Evolutionary conservation across 2,888 invertebrate species (phyloP).

Genomic region (Dynastes hyllus): DNA sequence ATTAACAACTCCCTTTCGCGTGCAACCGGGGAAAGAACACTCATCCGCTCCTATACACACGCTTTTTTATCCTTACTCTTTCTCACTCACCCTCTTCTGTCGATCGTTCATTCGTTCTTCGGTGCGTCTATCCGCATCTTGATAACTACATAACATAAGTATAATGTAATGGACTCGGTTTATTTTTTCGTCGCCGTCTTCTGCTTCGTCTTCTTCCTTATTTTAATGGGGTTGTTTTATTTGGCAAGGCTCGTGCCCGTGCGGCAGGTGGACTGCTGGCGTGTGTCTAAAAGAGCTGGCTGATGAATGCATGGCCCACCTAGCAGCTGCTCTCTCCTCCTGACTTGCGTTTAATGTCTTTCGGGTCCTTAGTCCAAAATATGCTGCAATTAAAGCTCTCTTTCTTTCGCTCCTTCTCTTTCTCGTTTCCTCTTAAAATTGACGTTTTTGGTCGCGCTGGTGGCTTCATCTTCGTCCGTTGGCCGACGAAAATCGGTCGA

Average conservation of each 20-base stretch:
- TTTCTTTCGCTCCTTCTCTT: slow-evolving; percentile 54
- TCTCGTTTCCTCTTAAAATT: slow-evolving; percentile 16
- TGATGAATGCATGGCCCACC: slow-evolving; percentile 61
- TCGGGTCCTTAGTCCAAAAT: slow-evolving; percentile 56
- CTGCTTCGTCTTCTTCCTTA: slow-evolving; percentile 42
- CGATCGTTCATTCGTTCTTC: slow-evolving; percentile 27
- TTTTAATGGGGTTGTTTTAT: slow-evolving; percentile 61
- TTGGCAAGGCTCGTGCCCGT: slow-evolving; percentile 61
- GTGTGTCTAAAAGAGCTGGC: slow-evolving; percentile 70
- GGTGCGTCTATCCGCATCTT: slow-evolving; percentile 43
- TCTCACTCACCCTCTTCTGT: slow-evolving; percentile 38
- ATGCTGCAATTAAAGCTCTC: slow-evolving; percentile 61
- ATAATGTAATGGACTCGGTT: slow-evolving; percentile 50
- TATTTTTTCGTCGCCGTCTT: slow-evolving; percentile 48
- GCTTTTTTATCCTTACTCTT: slow-evolving; percentile 33
- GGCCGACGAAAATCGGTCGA: slow-evolving; percentile 33
- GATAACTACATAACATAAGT: slow-evolving; percentile 44
- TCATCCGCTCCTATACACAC: slow-evolving; percentile 26
- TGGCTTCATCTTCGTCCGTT: slow-evolving; percentile 33
- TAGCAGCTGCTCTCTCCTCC: slow-evolving; percentile 58
- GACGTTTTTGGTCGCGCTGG: slow-evolving; percentile 26
- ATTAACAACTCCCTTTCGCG: slow-evolving; percentile 46
- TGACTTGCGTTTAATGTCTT: slow-evolving; percentile 55
- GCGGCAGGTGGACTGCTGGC: slow-evolving; percentile 70
- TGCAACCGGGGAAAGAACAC: slow-evolving; percentile 42